Conservation (phyloP, 2,888 invertebrate species). For the Microctonus brassicae region DNA sequence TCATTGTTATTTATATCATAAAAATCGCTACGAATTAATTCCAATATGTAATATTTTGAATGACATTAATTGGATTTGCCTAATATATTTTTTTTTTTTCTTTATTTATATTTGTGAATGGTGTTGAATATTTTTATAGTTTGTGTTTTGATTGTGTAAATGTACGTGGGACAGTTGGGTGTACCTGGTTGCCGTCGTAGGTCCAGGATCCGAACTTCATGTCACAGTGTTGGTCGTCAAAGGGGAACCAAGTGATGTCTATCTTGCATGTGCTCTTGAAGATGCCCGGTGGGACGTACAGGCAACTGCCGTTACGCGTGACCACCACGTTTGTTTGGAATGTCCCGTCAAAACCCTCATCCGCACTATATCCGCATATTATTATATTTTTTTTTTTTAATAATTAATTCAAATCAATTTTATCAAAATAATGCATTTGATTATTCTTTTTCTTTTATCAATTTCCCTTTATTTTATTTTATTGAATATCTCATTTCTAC, state of each 20-base stretch:
- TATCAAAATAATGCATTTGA: too few relatives aligned
- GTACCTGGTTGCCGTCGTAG: conserved; percentile 97
- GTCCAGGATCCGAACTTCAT: conserved; percentile 99
- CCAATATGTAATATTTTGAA: too few relatives aligned
- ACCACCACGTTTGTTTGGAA: conserved; percentile 99
- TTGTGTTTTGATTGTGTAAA: conserved; percentile 52
- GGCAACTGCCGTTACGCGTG: conserved; percentile 97
- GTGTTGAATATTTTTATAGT: background rate
- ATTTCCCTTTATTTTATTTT: conserved; percentile 41
- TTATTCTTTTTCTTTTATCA: conserved; percentile 54
- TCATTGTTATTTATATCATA: too few relatives aligned
- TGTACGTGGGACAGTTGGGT: conserved; percentile 59
- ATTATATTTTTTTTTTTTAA: conserved; percentile 47
- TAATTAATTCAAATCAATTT: conserved; percentile 44
- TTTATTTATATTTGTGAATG: background rate
- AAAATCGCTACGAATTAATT: too few relatives aligned
- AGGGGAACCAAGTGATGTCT: conserved; percentile 99
- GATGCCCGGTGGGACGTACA: conserved; percentile 99
- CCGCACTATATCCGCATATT: conserved; percentile 85
- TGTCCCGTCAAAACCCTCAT: conserved; percentile 99
- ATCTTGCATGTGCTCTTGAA: conserved; percentile 99
- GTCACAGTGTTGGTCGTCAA: conserved; percentile 99
- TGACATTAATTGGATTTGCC: too few relatives aligned
- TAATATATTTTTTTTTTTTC: background rate
- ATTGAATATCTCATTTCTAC: conserved; percentile 11